These are phyloP conservation scores for Heteromyza rotundicornis DNA, from an alignment of 2,888 invertebrate genomes.

Conservation along the genomic window DNA sequence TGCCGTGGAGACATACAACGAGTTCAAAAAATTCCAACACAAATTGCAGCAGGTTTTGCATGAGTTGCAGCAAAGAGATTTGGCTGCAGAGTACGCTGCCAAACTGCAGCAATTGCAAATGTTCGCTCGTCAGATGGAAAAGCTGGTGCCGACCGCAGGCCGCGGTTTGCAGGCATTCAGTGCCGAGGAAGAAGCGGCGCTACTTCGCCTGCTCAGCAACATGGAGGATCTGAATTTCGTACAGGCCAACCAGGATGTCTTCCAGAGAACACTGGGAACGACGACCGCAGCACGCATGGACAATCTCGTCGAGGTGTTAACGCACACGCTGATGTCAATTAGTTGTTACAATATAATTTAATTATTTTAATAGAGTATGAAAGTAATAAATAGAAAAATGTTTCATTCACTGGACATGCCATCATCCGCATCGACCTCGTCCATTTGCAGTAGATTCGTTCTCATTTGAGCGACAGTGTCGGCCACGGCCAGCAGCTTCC, in stretches of 20 bases:
- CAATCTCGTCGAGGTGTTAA: slow-evolving; percentile 47
- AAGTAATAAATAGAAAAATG: slow-evolving; percentile 13
- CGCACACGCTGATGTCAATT: slow-evolving; percentile 46
- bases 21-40: slow-evolving; percentile 47
- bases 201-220: slow-evolving; percentile 40
- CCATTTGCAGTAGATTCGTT: slow-evolving; percentile 21
- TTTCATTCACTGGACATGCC: slow-evolving; percentile 11
- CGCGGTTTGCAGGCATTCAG: slow-evolving; percentile 41
- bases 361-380: too few relatives aligned
- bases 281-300: slow-evolving; percentile 37
- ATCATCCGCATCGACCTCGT: too few relatives aligned
- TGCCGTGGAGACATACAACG: slow-evolving; percentile 40
- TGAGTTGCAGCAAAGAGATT: slow-evolving; percentile 32
- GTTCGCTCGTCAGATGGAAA: slow-evolving; percentile 51
- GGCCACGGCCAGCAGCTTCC: slow-evolving; percentile 50
- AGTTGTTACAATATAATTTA: slow-evolving; percentile 38
- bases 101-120: slow-evolving; percentile 42
- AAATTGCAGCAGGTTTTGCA: slow-evolving; percentile 38
- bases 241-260: slow-evolving; percentile 37
- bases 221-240: slow-evolving; percentile 50
- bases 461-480: slow-evolving; percentile 41
- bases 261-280: slow-evolving; percentile 20
- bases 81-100: slow-evolving; percentile 34
- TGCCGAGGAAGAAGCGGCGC: slow-evolving; percentile 35
- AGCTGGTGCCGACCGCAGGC: slow-evolving; percentile 40